phyloP scores from a whole-genome alignment of 1,140 invertebrate species.

The Nasonia giraulti region DNA sequence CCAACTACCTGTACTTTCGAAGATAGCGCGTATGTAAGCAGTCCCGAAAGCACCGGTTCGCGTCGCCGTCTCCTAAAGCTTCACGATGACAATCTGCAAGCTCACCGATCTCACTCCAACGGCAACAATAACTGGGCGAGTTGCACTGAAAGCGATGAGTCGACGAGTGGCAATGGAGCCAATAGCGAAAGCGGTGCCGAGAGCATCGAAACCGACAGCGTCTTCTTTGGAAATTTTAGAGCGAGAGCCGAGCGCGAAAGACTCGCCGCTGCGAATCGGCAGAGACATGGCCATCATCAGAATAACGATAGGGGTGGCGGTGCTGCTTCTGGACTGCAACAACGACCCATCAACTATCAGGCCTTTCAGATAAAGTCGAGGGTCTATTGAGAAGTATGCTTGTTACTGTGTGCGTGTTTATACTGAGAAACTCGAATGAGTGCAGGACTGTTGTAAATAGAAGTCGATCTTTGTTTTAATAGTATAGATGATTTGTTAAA shows the following conservation, averaged over 20 bases:
- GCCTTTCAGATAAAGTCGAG: slow-evolving; percentile 28
- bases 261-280: background rate
- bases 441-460: background rate
- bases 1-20: slow-evolving; percentile 8
- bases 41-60: slow-evolving; percentile 80
- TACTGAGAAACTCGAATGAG: background rate
- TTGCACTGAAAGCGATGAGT: slow-evolving; percentile 75
- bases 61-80: slow-evolving; percentile 61
- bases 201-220: slow-evolving; percentile 88
- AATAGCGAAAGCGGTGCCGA: slow-evolving; percentile 87
- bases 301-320: background rate
- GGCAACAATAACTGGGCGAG: slow-evolving; percentile 12
- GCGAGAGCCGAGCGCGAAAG: slow-evolving; percentile 1
- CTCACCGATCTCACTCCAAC: background rate
- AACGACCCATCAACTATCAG: slow-evolving; percentile 13
- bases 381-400: slow-evolving; percentile 17
- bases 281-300: background rate
- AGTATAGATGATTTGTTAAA: no score
- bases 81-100: slow-evolving; percentile 51
- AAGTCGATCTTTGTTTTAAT: background rate
- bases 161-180: slow-evolving; percentile 84
- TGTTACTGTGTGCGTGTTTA: background rate
- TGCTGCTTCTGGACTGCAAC: background rate
- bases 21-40: slow-evolving; percentile 82
- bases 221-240: slow-evolving; percentile 79